phyloP scores from a whole-genome alignment of 1,140 invertebrate species.

The Cydia strobilella region DNA sequence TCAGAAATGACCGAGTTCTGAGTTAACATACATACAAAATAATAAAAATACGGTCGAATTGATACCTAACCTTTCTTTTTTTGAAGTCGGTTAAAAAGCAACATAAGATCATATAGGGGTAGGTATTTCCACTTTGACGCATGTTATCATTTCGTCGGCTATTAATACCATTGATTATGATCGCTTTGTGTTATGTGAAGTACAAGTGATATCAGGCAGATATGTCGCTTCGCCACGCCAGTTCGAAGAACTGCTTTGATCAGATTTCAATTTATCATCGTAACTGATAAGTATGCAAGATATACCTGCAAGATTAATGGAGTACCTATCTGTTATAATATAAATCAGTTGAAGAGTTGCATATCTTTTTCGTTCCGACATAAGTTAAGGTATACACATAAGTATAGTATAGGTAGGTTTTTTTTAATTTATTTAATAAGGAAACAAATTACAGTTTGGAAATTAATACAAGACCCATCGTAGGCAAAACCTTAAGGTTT shows the following conservation, averaged over 20 bases:
- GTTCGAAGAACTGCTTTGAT: conserved; percentile 21
- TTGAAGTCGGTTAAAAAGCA: too few species aligned
- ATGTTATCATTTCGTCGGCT: conserved; percentile 1
- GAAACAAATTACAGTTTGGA: too few species aligned
- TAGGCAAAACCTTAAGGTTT: too few species aligned
- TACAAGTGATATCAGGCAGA: conserved; percentile 15
- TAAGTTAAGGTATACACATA: too few species aligned
- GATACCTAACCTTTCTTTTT: too few species aligned
- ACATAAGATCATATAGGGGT: conserved; percentile 34
- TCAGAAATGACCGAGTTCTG: too few species aligned
- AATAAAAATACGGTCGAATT: too few species aligned
- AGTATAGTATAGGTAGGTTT: too few species aligned
- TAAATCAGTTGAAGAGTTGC: not conserved
- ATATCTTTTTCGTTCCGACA: not conserved
- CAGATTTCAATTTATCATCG: conserved; percentile 23
- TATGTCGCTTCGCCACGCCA: not conserved
- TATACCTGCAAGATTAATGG: conserved; percentile 2
- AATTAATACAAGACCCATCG: too few species aligned
- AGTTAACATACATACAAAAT: too few species aligned
- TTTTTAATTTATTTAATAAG: too few species aligned
- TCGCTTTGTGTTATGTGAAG: conserved; percentile 11
- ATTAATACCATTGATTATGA: not conserved
- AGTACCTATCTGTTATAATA: not conserved
- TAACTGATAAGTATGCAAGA: conserved; percentile 4
- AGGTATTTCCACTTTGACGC: not conserved